Evolutionary conservation across 2,888 invertebrate genomes (phyloP), one percentile per base, ranked within the genome.

Genomic region (Epiperipatus broadwayi): DNA sequence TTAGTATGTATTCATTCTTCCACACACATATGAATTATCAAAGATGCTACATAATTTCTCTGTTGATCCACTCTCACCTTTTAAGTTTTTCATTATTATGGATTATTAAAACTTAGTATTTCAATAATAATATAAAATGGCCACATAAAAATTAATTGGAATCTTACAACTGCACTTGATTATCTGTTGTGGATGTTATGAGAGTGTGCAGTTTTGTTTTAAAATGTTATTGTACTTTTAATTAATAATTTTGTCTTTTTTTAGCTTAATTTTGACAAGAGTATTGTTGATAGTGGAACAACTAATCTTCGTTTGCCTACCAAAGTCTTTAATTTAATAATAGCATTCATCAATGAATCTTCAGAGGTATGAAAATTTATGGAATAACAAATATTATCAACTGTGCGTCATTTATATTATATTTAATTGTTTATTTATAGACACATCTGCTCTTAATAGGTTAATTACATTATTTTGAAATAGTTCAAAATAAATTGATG

Each of bases 251-350:
- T 22, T 21, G 34, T 41, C 37, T 29, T 37, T 16, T 49, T 48
- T 33, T 51, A 62, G 52, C 57, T 71, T 27, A 73, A 72, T 49
- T 60, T 58, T 43, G 67, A 68, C 44, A 70, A 70, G 48, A 68
- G 70, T 43, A 72, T 72, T 37, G 65, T 72, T 1, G 73, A 73
- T 48, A 71, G 70, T 48, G 73, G 73, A 1, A 72, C 72, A 1
- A 72, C 72, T 2, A 68, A 70, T 52, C 63, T 73, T 25, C 60
- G 66, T 43, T 51, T 73, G 37, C 72, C 72, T 1, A 58, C 60
- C 41, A 51, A 51, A 40, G 60, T 69, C 2, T 60, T 49, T 37
- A 18, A 30, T 10, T 35, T 37, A 37, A 10, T 41, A 5, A n/a
- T 41, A 4, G 7, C 29, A 19, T 16, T 21, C 29, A 34, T 46